phyloP scores from a whole-genome alignment of 2,888 invertebrate genomes.

The Drosophila limbata region DNA sequence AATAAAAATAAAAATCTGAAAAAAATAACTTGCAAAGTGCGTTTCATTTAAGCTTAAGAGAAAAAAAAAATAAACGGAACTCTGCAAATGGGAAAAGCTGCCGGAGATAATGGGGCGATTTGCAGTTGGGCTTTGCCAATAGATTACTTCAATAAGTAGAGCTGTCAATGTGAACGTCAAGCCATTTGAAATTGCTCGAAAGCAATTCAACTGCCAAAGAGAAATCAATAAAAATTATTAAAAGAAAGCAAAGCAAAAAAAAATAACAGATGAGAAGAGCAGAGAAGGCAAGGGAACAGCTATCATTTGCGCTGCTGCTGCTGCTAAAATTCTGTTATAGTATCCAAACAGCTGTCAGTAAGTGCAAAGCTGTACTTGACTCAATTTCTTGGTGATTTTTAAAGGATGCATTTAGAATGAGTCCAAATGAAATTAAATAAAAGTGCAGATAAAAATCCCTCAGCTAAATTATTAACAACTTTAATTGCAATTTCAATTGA shows the following conservation, averaged over 20 bases:
- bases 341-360: constrained; percentile 20
- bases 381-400: constrained; percentile 17
- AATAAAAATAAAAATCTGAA: constrained; percentile 79
- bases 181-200: constrained; percentile 45
- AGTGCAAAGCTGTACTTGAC: constrained; percentile 21
- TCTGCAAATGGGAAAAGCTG: constrained; percentile 37
- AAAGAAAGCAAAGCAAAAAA: constrained; percentile 18
- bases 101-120: constrained; percentile 46
- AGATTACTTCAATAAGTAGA: constrained; percentile 65
- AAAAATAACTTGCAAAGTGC: constrained; percentile 57
- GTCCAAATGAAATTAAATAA: constrained; percentile 5
- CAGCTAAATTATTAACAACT: background rate
- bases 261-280: background rate
- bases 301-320: constrained; percentile 23
- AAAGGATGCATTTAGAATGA: constrained; percentile 2
- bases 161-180: constrained; percentile 59
- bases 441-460: background rate
- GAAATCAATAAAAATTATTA: constrained; percentile 57
- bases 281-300: constrained; percentile 4
- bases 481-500: background rate
- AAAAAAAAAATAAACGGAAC: constrained; percentile 18
- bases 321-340: constrained; percentile 15
- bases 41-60: constrained; percentile 55
- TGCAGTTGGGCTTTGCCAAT: constrained; percentile 56
- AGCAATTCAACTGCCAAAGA: constrained; percentile 50